phyloP scores from a whole-genome alignment of 2,113 vertebrate genomes.

The Budorcas taxicolor region DNA sequence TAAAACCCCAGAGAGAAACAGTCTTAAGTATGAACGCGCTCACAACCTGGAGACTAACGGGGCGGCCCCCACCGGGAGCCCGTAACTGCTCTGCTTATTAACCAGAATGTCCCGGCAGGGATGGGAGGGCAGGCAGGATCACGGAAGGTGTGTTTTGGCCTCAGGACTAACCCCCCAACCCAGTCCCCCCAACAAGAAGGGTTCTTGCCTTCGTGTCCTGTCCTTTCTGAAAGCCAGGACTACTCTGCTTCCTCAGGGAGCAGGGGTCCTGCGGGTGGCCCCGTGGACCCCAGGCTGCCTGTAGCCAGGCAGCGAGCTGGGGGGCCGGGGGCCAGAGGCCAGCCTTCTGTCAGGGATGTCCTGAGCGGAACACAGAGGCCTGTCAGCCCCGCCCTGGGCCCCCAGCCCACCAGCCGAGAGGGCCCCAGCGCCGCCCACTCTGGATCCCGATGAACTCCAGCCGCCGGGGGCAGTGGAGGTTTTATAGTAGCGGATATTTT shows the following conservation, averaged over 20 bases:
- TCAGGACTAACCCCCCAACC: background rate
- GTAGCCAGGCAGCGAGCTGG: background rate
- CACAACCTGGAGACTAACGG: conserved; percentile 48
- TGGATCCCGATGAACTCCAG: conserved; percentile 74
- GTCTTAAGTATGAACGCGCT: conserved; percentile 75
- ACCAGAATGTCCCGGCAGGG: conserved; percentile 57
- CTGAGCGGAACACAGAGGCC: background rate
- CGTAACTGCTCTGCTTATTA: conserved; percentile 77
- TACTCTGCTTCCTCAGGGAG: background rate
- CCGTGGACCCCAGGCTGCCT: background rate
- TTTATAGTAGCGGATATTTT: conserved; percentile 74
- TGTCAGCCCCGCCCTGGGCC: background rate
- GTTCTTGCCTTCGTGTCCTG: background rate
- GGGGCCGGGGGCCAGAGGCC: background rate
- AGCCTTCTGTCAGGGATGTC: background rate
- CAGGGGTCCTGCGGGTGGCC: background rate
- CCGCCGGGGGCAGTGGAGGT: conserved; percentile 66
- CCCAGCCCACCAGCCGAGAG: background rate
- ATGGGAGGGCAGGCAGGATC: background rate
- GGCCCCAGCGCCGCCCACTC: background rate
- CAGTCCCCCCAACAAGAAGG: background rate
- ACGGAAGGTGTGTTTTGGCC: background rate
- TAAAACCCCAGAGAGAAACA: conserved; percentile 70
- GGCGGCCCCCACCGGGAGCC: conserved; percentile 57
- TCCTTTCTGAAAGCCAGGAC: background rate